These are phyloP conservation scores for Heterotis niloticus DNA, from an alignment of 2,113 vertebrate species.

Conservation along the genomic window DNA sequence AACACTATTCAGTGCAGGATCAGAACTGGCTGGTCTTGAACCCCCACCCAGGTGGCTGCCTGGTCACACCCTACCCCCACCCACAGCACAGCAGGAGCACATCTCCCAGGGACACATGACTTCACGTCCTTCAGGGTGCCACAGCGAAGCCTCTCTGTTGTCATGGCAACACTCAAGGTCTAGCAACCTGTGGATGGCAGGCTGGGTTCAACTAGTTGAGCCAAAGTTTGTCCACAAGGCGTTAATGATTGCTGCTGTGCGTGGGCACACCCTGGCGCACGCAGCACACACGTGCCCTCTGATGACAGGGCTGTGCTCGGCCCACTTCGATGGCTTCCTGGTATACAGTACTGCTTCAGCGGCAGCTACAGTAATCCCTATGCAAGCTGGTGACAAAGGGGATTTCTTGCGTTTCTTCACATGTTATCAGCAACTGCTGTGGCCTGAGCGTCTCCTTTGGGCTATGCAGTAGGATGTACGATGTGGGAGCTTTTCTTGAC, in stretches of 20 bases:
- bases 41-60: background rate
- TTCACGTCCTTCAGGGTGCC: background rate
- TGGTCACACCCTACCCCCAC: constrained; percentile 10
- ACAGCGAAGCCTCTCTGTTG: background rate
- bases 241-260: constrained; percentile 50
- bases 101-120: background rate
- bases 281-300: background rate
- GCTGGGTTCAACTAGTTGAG: constrained; percentile 23
- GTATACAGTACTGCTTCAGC: constrained; percentile 19
- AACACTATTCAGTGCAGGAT: background rate
- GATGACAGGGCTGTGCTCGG: background rate
- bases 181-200: background rate
- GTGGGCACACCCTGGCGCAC: constrained; percentile 17
- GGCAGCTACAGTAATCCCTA: constrained; percentile 12
- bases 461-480: too few relatives aligned
- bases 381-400: background rate
- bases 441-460: too few relatives aligned
- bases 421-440: too few relatives aligned
- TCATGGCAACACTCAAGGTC: background rate
- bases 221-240: constrained; percentile 43
- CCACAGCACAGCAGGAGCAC: constrained; percentile 12
- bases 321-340: background rate
- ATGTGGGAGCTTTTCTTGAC: too few relatives aligned
- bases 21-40: background rate
- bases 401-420: background rate